Evolutionary conservation across 2,797 vertebrate genomes (phyloP), one percentile per base, ranked within the genome.

Genomic region (Columba guinea): DNA sequence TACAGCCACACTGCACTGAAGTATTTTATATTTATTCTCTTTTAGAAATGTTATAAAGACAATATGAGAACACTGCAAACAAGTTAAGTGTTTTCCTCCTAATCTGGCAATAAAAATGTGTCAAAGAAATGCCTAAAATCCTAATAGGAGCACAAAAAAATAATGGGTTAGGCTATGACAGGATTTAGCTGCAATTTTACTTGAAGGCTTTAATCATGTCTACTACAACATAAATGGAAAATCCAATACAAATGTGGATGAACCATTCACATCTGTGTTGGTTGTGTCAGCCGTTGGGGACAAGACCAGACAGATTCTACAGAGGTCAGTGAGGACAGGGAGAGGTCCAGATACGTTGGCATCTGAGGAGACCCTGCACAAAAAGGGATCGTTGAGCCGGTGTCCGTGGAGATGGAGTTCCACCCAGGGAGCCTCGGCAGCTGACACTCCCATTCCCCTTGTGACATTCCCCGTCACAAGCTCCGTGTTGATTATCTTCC

Each of bases 1-100:
- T 97, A 98, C 51, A 65, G 93, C 89, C 79, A 94, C 88, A 90
- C 92, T 77, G 83, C 94, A 89, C 90, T 96, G 89, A 97, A 96
- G 93, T 96, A 95, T 95, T 98, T 98, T 95, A 95, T 96, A 97
- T 96, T 97, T 98, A 97, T 97, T 97, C 97, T 97, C 96, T 96
- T 97, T 96, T 94, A 94, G 97, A 96, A 98, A 95, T 93, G 95
- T 97, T 98, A 97, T 97, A 98, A 98, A 97, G 97, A 96, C 97
- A 96, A 94, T 90, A 97, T 97, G 97, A 97, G 97, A 97, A 94
- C 20, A 75, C 75, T 96, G 97, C 97, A 97, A 98, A 98, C 95
- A 84, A 97, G 96, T 94, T 74, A 96, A 97, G 95, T 97, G 85
- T 97, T 98, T 97, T 96, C 97, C 94, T 98, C 84, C 97, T 97